A percentile compares a stretch with the other conserved stretches of the same genome.
Evolutionary conservation across 2,113 vertebrate genomes (phyloP).

Genomic region (Cariama cristata): DNA sequence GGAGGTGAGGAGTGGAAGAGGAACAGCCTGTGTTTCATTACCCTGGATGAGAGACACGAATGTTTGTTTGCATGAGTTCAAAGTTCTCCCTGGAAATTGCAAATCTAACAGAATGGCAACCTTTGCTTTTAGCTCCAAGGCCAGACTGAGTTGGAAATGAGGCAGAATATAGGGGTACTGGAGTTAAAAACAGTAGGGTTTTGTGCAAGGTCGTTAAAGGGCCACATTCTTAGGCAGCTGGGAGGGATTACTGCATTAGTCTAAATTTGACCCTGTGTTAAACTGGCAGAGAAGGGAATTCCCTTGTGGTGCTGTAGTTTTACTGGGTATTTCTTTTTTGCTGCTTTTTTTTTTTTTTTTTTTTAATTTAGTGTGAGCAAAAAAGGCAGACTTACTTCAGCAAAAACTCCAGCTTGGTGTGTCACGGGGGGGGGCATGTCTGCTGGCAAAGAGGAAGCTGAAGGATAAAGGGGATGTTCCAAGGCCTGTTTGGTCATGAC

Average conservation of each 20-base stretch:
- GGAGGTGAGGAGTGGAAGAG: not conserved
- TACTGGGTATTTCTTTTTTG: not conserved
- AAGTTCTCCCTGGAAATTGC: not conserved
- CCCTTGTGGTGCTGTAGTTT: constrained; percentile 23
- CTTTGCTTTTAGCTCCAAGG: not conserved
- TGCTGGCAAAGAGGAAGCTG: not conserved
- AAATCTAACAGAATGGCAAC: not conserved
- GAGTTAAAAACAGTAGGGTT: not conserved
- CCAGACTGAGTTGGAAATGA: not conserved
- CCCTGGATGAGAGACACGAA: not conserved
- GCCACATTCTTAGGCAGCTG: not conserved
- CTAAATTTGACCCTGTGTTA: not conserved
- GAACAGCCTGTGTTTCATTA: not conserved
- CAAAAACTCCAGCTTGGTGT: not conserved
- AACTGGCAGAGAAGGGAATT: constrained; percentile 28
- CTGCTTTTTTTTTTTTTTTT: not conserved
- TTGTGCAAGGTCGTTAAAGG: not conserved
- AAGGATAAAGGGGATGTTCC: not conserved
- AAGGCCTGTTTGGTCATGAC: not conserved
- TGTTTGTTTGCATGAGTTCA: not conserved
- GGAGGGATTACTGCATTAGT: not conserved
- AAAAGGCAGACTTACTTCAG: not conserved
- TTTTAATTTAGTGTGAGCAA: not conserved
- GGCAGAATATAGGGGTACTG: not conserved
- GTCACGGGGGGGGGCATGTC: not conserved